Conservation (phyloP, 1,140 invertebrate genomes). For the Luehdorfia chinensis region DNA sequence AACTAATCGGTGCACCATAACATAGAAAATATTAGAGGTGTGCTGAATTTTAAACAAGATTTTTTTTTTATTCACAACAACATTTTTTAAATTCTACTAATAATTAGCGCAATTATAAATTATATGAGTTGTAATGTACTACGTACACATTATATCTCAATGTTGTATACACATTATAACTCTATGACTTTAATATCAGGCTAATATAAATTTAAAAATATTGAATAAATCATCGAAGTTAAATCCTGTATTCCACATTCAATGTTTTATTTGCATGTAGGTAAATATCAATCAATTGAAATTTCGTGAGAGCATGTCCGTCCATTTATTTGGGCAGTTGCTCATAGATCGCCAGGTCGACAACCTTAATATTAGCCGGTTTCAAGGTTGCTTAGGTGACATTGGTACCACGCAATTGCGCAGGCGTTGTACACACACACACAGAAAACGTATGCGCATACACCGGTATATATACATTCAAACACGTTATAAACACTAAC, state of each 20-base stretch:
- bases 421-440: constrained; percentile 29
- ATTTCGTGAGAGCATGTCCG: constrained; percentile 2
- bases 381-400: constrained; percentile 48
- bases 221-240: not conserved
- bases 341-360: constrained; percentile 36
- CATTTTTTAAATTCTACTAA: too few species aligned
- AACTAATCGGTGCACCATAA: not conserved
- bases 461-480: not conserved
- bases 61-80: not conserved
- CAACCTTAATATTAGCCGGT: constrained; percentile 38
- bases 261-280: not conserved
- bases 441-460: constrained; percentile 10
- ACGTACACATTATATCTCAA: too few species aligned
- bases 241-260: not conserved
- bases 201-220: not conserved
- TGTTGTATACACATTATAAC: too few species aligned
- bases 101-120: too few species aligned
- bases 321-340: not conserved
- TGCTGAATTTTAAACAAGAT: not conserved
- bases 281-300: not conserved
- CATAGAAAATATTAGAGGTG: too few species aligned
- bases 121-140: too few species aligned
- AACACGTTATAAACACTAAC: not conserved
- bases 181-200: too few species aligned
- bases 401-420: constrained; percentile 38